These are phyloP conservation scores for Notodromas monacha DNA, from an alignment of 2,888 invertebrate genomes.

Conservation along the genomic window DNA sequence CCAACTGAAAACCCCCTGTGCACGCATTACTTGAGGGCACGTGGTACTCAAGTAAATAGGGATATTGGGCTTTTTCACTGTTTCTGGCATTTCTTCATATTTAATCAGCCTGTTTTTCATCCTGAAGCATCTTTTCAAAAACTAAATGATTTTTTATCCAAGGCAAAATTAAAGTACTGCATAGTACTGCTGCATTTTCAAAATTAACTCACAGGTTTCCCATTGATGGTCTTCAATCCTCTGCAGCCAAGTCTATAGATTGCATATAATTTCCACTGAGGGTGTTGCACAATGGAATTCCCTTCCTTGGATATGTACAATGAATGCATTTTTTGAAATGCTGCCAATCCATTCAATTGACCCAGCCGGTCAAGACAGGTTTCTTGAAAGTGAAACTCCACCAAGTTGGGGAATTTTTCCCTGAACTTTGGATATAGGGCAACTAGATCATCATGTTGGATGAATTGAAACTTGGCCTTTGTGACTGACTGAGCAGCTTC, in stretches of 20 bases:
- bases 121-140: too few species aligned
- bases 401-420: background rate
- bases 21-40: too few species aligned
- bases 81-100: too few species aligned
- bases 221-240: background rate
- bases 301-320: background rate
- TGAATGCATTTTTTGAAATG: background rate
- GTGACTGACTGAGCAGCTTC: too few species aligned
- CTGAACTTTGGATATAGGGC: background rate
- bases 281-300: background rate
- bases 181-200: too few species aligned
- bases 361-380: conserved; percentile 1
- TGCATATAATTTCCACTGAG: background rate
- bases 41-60: too few species aligned
- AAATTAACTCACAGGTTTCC: too few species aligned
- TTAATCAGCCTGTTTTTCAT: too few species aligned
- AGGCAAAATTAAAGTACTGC: too few species aligned
- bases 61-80: too few species aligned
- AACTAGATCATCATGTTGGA: background rate
- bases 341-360: background rate
- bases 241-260: background rate
- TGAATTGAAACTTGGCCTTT: background rate
- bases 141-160: too few species aligned
- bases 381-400: background rate
- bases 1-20: too few species aligned